Percentiles rank a stretch among this genome's conserved stretches.
These are phyloP conservation scores for Fopius arisanus DNA, from an alignment of 1,140 invertebrate genomes.

Conservation along the genomic window DNA sequence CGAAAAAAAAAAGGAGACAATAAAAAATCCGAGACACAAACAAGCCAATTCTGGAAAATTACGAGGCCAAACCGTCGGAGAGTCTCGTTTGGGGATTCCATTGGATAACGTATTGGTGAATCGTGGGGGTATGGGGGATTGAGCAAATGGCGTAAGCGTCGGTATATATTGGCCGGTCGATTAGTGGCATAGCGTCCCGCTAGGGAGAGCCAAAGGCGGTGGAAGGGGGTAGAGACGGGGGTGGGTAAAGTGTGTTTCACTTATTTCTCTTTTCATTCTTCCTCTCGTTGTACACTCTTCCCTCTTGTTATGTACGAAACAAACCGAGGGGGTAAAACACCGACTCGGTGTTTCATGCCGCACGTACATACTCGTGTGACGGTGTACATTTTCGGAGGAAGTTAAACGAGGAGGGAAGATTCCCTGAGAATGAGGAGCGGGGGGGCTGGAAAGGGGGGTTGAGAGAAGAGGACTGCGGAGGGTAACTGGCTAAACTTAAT, in stretches of 20 bases:
- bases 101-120: slow-evolving; percentile 3
- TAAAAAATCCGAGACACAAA: slow-evolving; percentile 10
- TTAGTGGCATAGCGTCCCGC: slow-evolving; percentile 9
- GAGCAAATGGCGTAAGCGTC: neutral
- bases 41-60: slow-evolving; percentile 13
- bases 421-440: neutral
- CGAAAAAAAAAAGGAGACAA: too few relatives aligned
- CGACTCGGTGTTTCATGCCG: neutral
- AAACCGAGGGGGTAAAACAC: slow-evolving; percentile 3
- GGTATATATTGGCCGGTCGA: slow-evolving; percentile 6
- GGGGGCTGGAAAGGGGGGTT: neutral
- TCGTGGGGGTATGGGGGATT: neutral
- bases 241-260: neutral
- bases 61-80: neutral
- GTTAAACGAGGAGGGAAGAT: neutral
- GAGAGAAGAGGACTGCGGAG: neutral
- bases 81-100: slow-evolving; percentile 12
- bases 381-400: neutral
- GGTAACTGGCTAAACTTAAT: slow-evolving; percentile 47
- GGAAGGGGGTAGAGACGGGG: neutral
- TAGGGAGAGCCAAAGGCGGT: neutral
- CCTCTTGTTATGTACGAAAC: slow-evolving; percentile 3
- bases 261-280: slow-evolving; percentile 1
- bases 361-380: neutral
- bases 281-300: neutral